Evolutionary conservation across 2,888 invertebrate species (phyloP).

Genomic region (Sarcophaga subvicina): DNA sequence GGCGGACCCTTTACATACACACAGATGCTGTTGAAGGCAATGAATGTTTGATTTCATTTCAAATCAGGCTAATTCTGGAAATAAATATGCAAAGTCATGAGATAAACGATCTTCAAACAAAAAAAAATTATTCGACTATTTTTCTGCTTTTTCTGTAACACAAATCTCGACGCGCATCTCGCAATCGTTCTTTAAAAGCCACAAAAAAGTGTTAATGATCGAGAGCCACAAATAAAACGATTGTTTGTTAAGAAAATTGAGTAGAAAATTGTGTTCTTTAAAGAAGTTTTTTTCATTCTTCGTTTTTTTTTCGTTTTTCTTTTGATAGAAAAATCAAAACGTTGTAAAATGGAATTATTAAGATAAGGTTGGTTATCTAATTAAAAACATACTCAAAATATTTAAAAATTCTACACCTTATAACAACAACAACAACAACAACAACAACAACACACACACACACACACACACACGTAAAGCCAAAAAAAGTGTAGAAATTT

Average conservation of each 20-base stretch:
- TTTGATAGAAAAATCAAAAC: conserved; percentile 13
- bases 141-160: no score
- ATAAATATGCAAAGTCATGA: conserved; percentile 80
- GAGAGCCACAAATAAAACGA: background rate
- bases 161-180: background rate
- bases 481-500: background rate
- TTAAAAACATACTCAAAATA: background rate
- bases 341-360: background rate
- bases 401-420: no score
- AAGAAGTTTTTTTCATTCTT: background rate
- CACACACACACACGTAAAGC: background rate
- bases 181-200: background rate
- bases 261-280: conserved; percentile 74
- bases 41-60: no score
- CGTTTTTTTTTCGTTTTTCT: background rate
- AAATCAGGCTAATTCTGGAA: conserved; percentile 74
- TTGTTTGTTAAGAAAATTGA: conserved; percentile 72
- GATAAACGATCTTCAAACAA: conserved; percentile 69
- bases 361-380: background rate
- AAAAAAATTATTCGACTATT: no score
- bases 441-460: no score
- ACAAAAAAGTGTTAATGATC: conserved; percentile 59
- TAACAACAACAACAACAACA: no score
- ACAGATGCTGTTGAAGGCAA: background rate
- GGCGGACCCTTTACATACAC: background rate